Base-by-base conservation (phyloP, 2,888 invertebrate species). In the Euproctis similis region DNA sequence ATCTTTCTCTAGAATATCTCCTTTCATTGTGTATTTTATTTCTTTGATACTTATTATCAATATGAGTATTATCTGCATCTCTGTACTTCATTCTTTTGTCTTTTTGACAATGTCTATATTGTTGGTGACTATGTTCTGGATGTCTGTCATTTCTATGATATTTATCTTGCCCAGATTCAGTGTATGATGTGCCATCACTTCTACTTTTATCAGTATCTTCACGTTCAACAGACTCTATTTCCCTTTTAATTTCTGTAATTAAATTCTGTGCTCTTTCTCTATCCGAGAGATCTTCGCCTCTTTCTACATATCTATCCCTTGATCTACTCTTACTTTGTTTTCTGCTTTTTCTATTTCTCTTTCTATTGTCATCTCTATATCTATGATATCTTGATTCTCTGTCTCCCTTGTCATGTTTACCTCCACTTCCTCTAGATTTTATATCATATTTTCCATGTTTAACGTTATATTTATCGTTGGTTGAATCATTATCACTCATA, bases 211-310 rank as follows among this genome's bases (percentile, higher is more conserved):
- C 17, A 16, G 17, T 30, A 6, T 38, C 26, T 11, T 24, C 18
- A 14, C 6, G 14, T 9, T 7, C 25, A 7, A 9, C 11, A 12
- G 17, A 3, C 4, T 32, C 16, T 6, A 21, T 26, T 29, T 30
- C 26, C 9, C 12, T 12, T 26, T 28, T 40, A 13, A 31, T 28
- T 24, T 30, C 23, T 12, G 6, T 18, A 24, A 23, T 9, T 16
- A 25, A 28, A 6, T 28, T 25, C 24, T 14, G 23, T 24, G 31
- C 30, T 32, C 25, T 32, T 8, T 30, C 30, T n/a, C 10, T 19
- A 12, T 34, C 24, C 2, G 27, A 21, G 2, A 23, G 5, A 12
- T 18, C 12, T n/a, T 12, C 24, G 8, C 3, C 4, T 18, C 14
- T 22, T 6, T 17, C 17, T 12, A 16, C 11, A 17, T 23, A 26